Base-by-base conservation (phyloP, 2,888 invertebrate species). In the Synergus itoensis region DNA sequence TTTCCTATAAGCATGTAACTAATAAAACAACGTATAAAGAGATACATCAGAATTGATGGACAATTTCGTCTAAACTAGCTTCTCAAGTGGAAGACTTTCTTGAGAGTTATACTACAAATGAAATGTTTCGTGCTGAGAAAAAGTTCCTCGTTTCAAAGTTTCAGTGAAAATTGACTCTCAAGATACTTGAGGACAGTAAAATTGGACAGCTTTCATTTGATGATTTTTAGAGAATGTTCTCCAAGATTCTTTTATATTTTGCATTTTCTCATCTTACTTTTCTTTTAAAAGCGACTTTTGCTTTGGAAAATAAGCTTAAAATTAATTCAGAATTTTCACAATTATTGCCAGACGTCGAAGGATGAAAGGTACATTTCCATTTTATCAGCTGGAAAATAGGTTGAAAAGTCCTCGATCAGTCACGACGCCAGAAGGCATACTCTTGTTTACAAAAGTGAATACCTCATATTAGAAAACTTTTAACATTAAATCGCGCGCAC, bases 381-480 rank as follows among this genome's bases (percentile, higher is more conserved):
- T 67, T 67, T 18, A 67, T 67, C 18, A 67, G 67, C 14, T 67
- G 21, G 45, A 45, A 67, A 45, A 21, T 8, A 12, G 8, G 21
- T 45, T 12, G 45, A 45, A 28, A 45, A 67, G 45, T 14, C 21
- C 67, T 43, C 45, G 45, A 67, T 45, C 45, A 67, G 67, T 45
- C 18, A 21, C 16, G 67, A 21, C 21, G 21, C 43, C 45, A 43
- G 67, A 67, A 67, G 67, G 67, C 12, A 43, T 67, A 45, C 67
- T 16, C 67, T 67, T 67, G 28, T 67, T 67, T 45, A 45, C 41
- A 67, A 45, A 67, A 67, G 45, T 67, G 43, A 21, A 67, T 67
- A 67, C 21, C 21, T 67, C 67, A 67, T 67, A 45, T 67, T 67
- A 67, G 67, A 45, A 67, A 67, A 67, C 67, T 67, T 67, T 67